Evolutionary conservation across 2,797 vertebrate genomes (phyloP), one percentile per base, ranked within the genome.

Genomic region (Clarias pachynema): DNA sequence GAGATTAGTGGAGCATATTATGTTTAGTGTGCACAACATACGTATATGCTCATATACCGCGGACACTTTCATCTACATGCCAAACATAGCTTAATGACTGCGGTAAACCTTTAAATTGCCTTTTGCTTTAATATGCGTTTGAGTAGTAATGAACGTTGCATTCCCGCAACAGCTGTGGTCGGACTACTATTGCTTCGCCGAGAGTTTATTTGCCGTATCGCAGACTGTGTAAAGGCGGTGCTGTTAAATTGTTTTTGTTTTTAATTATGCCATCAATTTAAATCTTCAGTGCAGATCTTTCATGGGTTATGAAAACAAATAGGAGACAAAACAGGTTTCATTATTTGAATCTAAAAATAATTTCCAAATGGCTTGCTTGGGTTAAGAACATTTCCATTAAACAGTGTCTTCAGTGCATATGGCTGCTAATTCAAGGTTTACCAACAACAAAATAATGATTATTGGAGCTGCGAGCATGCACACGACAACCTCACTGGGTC

Each of bases 151-250:
- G 81, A 81, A 84, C 79, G 82, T 26, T 63, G 60, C 79, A 66
- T 88, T 86, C 84, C 79, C 60, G 81, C 79, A 84, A 84, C 83
- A 24, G 81, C 86, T 86, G 87, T 49, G 85, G 89, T 87, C 53
- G 74, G 20, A 18, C 53, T 57, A 22, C 72, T 79, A 88, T 88
- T 86, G 89, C 81, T 87, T 82, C 79, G 49, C 84, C 82, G 40
- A 10, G 68, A 72, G 81, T 87, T 80, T 77, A 86, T 88, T 79
- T 85, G 78, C 82, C 70, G 69, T 86, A 62, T 63, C 26, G 24
- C 60, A 82, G 78, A 72, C 89, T 29, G 70, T 65, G 62, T 83
- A 66, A 84, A 85, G 84, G 84, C 83, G 60, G 40, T 63, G 70
- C 73, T 70, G 49, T 16, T 70, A 74, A 44, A 44, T 69, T 22